A percentile compares a stretch with the other conserved stretches of the same genome.
These are phyloP conservation scores for Pelodiscus sinensis DNA, from an alignment of 2,113 vertebrate genomes.

Conservation along the genomic window DNA sequence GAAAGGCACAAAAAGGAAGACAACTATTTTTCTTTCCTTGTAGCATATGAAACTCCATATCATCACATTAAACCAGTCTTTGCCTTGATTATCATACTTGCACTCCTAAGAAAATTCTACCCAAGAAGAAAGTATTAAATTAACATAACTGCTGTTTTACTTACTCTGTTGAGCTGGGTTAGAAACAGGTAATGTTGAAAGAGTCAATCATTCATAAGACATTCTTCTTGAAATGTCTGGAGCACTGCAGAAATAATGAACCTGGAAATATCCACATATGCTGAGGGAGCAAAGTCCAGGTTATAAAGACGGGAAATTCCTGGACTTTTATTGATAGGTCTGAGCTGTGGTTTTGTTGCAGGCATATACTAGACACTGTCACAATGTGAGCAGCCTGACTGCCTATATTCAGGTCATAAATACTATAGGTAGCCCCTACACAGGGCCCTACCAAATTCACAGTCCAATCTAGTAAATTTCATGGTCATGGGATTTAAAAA, in stretches of 20 bases:
- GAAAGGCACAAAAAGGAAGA: accelerated
- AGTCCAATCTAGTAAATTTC: too few relatives aligned
- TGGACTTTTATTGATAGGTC: neutral
- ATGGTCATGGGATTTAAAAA: too few relatives aligned
- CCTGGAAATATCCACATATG: neutral
- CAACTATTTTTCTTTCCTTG: accelerated
- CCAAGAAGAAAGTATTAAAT: accelerated
- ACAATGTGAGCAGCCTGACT: neutral
- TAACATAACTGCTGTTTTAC: neutral
- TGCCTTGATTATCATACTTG: accelerated
- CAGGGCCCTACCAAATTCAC: neutral
- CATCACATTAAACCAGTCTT: accelerated
- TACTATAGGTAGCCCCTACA: neutral
- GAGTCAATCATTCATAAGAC: neutral
- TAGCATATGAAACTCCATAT: accelerated
- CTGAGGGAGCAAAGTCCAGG: conserved; percentile 67
- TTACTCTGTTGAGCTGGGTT: conserved; percentile 48
- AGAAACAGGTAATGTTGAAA: neutral
- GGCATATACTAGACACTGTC: neutral
- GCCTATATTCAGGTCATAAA: neutral
- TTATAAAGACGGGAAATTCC: neutral
- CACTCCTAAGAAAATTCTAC: accelerated
- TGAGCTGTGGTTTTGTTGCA: neutral
- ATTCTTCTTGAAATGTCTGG: conserved; percentile 21
- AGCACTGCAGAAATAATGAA: neutral